Base-by-base conservation (phyloP, 2,888 invertebrate species). In the Morpho deidamia region DNA sequence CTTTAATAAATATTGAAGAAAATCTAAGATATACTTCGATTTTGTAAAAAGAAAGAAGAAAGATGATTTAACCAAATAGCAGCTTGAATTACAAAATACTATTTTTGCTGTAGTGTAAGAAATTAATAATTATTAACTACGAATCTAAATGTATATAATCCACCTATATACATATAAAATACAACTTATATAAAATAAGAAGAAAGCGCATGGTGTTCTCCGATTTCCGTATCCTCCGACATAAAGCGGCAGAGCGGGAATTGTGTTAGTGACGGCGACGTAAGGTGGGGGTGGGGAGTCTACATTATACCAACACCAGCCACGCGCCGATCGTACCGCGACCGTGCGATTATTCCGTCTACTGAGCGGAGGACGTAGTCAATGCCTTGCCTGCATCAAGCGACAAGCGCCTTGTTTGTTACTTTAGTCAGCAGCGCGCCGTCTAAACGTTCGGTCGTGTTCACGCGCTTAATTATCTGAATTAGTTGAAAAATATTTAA, bases 271-370 rank as follows among this genome's bases (percentile, higher is more conserved):
- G 56, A 60, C 49, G 67, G 61, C 54, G 61, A 58, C 63, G 65
- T 65, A 46, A 48, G 14, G 56, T 38, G 64, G 64, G 58, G 62
- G 59, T 61, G 66, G 64, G 69, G 67, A 68, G 66, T 55, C 66
- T 64, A 65, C 66, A 65, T 66, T 64, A 65, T 65, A 64, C 64
- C 64, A 63, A 62, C 23, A 23, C 63, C 60, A 62, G 61, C 66
- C 55, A 55, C 56, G 60, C 64, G 62, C 66, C 65, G 69, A 66
- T 67, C 69, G 70, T 70, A 67, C 69, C 70, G 69, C 70, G 72
- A 64, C 64, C 66, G 66, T 74, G 82, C 82, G 81, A 81, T 83
- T 84, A 81, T 83, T 81, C 83, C 79, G 85, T 86, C 85, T 83
- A 77, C 78, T 75, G 75, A 79, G 75, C 74, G 78, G 77, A 77